Base-by-base conservation (phyloP, 2,113 vertebrate species). In the Sinosuthora webbiana region DNA sequence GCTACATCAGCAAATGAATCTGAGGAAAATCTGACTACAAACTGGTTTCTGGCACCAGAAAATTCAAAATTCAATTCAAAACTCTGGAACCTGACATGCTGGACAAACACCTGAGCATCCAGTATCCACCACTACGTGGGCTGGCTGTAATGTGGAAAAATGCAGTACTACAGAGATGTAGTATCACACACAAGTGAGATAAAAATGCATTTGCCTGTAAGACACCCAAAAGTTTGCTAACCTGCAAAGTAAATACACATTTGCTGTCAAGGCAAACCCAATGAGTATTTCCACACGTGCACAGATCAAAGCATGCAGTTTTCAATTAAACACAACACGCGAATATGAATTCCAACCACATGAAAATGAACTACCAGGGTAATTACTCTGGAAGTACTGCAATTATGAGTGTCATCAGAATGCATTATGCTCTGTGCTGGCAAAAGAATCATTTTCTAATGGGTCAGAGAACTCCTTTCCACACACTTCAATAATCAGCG, bases 271-370 rank as follows among this genome's bases (percentile, higher is more conserved):
- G 30, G 55, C 79, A 93, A 94, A 76, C 57, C 55, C 64, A 89
- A 1, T 42, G 87, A 95, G 27, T 39, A 44, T 69, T 95, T 85
- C 59, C 76, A 87, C 71, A 82, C 13, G 31, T 82, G 55, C 20
- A 27, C 2, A 90, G 57, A 92, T 57, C 81, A 95, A 93, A 97
- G 71, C 21, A 19, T 31, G 39, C 13, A 25, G 12, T 87, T 94
- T 89, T 91, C 88, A 97, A 90, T 97, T 97, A 95, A 95, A 88
- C n/a, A 7, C 30, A 92, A 92, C 63, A 91, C 11, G 55, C 33
- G 94, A 96, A 93, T 86, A 94, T 35, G 42, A 97, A 94, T 94
- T 90, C 59, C 53, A 95, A 92, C 84, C 93, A 83, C 81, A 84
- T 42, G 39, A 96, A 95, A 95, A 94, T 67, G 5, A 97, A 93